Percentiles rank a stretch among this genome's conserved stretches.
These are phyloP conservation scores for Luffia ferchaultella DNA, from an alignment of 2,888 invertebrate genomes.

Conservation along the genomic window DNA sequence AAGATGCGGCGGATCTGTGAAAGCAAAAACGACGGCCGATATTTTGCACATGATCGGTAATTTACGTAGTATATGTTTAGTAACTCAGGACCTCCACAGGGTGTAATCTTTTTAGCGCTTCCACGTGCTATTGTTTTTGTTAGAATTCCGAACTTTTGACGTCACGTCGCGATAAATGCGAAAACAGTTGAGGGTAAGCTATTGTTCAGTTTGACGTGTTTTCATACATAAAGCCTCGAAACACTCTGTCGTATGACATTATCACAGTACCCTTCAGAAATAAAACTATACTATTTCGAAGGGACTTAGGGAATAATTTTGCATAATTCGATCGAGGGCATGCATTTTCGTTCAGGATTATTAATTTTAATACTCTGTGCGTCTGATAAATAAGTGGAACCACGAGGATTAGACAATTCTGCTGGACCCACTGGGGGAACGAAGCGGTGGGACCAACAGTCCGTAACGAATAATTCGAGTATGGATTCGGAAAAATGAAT, in stretches of 20 bases:
- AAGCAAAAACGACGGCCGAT: no score
- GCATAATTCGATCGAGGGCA: neutral
- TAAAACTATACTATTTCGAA: neutral
- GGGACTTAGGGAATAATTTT: neutral
- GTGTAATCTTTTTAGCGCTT: neutral
- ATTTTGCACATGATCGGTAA: no score
- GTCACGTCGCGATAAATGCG: neutral
- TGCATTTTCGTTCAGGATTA: neutral
- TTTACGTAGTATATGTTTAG: no score
- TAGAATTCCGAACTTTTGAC: neutral
- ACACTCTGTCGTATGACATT: neutral
- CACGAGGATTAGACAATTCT: no score
- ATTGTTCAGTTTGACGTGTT: neutral
- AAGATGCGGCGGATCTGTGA: no score
- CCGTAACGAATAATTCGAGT: neutral
- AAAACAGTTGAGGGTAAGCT: neutral
- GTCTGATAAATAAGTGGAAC: neutral
- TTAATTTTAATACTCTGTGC: neutral
- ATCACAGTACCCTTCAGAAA: neutral
- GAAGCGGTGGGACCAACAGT: no score
- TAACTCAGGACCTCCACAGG: neutral
- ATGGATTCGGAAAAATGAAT: no score
- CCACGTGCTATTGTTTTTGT: neutral
- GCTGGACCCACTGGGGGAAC: no score
- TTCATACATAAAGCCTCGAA: neutral